These are phyloP conservation scores for Spinus olivaceus DNA, from an alignment of 2,797 vertebrate species.

Conservation along the genomic window DNA sequence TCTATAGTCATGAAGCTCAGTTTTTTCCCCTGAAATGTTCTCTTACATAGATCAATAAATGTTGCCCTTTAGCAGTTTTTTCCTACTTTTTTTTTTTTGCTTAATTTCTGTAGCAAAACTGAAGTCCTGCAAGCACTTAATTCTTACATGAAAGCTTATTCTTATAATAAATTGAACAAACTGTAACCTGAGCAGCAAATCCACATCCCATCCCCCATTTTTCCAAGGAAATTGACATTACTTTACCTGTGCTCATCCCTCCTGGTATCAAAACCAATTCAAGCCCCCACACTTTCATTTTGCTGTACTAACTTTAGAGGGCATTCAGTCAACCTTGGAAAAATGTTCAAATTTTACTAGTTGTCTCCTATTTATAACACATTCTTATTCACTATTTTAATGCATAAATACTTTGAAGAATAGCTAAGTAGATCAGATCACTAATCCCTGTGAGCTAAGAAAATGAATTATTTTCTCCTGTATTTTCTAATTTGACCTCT, in stretches of 20 bases:
- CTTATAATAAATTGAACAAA: not conserved
- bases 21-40: not conserved
- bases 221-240: not conserved
- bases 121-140: not conserved
- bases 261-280: accelerated
- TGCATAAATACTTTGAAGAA: conserved; percentile 2
- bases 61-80: not conserved
- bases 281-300: not conserved
- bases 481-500: conserved; percentile 30
- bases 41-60: not conserved
- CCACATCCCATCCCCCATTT: not conserved
- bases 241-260: not conserved
- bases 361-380: not conserved
- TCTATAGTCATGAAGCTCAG: not conserved
- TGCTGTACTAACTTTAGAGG: not conserved
- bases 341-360: not conserved
- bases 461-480: not conserved
- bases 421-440: conserved; percentile 43
- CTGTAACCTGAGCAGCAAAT: not conserved
- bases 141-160: not conserved
- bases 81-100: not conserved
- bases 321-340: not conserved
- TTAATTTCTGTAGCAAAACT: not conserved
- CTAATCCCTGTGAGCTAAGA: conserved; percentile 28
- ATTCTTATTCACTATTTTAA: not conserved